Evolutionary conservation across 2,113 vertebrate species (phyloP).

Genomic region (cattle (Bos taurus)): DNA sequence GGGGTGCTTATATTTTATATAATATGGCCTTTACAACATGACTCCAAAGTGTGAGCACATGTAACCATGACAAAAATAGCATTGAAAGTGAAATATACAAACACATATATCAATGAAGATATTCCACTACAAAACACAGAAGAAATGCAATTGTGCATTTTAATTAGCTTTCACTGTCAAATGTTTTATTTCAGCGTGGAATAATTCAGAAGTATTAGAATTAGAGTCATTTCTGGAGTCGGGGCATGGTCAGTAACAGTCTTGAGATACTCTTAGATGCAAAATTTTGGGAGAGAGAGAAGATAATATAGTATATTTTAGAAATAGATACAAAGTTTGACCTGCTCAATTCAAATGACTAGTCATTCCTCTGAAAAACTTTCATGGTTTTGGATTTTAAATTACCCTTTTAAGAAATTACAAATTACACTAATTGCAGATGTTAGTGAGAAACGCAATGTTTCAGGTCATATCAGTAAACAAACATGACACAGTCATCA

Average conservation of each 20-base stretch:
- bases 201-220: neutral
- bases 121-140: neutral
- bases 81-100: neutral
- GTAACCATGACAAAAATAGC: neutral
- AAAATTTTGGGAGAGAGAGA: neutral
- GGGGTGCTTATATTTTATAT: neutral
- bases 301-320: neutral
- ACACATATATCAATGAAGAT: neutral
- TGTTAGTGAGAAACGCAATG: neutral
- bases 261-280: neutral
- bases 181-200: neutral
- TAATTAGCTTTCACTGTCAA: constrained; percentile 8
- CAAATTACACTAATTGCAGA: neutral
- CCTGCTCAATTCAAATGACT: neutral
- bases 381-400: neutral
- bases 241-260: neutral
- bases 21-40: neutral
- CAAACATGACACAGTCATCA: neutral
- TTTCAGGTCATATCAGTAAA: neutral
- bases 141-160: neutral
- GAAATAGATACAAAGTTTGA: constrained; percentile 28
- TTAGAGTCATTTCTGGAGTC: neutral
- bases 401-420: neutral
- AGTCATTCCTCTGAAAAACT: neutral
- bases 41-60: neutral